Evolutionary conservation across 2,888 invertebrate genomes (phyloP).

Genomic region (Aphidoletes aphidimyza): DNA sequence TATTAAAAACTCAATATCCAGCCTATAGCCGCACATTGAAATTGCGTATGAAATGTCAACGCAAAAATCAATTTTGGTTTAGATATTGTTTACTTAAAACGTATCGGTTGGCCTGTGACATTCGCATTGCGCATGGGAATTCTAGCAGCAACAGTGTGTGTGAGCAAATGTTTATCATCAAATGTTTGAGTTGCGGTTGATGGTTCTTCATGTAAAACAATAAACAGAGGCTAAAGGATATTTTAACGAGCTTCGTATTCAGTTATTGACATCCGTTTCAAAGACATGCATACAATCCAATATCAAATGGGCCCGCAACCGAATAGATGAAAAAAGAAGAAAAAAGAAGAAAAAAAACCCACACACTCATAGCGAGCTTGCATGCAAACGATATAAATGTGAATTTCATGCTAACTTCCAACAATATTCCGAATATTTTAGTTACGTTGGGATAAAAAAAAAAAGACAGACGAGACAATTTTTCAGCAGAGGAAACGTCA

Average conservation of each 20-base stretch:
- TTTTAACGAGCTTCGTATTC: conserved; percentile 19
- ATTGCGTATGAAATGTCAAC: background rate
- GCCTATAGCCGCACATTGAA: background rate
- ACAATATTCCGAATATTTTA: background rate
- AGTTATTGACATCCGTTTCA: conserved; percentile 9
- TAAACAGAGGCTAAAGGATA: background rate
- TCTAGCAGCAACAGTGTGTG: background rate
- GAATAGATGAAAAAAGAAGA: background rate
- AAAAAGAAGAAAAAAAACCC: background rate
- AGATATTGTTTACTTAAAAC: background rate
- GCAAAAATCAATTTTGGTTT: background rate
- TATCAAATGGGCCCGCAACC: background rate
- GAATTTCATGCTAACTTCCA: background rate
- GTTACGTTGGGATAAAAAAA: background rate
- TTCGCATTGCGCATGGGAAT: too few species aligned
- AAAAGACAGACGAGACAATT: background rate
- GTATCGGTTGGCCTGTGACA: background rate
- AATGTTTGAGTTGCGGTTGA: conserved; percentile 36
- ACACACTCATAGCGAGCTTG: too few species aligned
- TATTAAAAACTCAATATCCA: background rate
- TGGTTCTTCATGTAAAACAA: conserved; percentile 40
- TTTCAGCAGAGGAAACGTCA: background rate
- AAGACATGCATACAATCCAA: background rate
- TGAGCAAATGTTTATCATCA: background rate
- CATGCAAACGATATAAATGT: background rate